Base-by-base conservation (phyloP, 1,140 invertebrate species). In the Subanguina moxae region DNA sequence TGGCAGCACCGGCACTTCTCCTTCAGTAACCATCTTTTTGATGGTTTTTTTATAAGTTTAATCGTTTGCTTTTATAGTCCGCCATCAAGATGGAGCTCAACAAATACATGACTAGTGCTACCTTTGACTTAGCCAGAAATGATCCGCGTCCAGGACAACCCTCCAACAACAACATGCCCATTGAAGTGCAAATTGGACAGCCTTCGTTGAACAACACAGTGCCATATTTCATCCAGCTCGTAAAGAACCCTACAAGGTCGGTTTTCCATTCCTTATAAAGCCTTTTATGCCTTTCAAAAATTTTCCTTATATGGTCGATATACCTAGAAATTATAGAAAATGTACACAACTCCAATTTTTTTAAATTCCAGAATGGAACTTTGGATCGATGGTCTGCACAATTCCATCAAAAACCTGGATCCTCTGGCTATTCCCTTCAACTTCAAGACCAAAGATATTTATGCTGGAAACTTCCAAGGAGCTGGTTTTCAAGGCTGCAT, bases 191-290 rank as follows among this genome's bases (percentile, higher is more conserved):
- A 3, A 43, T 77, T 1, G 30, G 57, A 13, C 61, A 75, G 42
- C 75, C 76, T 15, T 23, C 63, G 19, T 76, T 78, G 21, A 75
- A 78, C 42, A 63, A 75, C n/a, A 78, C 78, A 32, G 74, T 66
- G 13, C 65, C 70, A 7, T 78, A 78, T 71, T 70, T 65, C 48
- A 45, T 78, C n/a, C 64, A 78, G 28, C 73, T 78, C 62, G 62
- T 57, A 1, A 52, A 72, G 15, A 78, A 77, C 46, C 76, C 76
- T 0, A 74, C 75, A 27, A 57, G 72, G 71, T 73, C 9, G 21
- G 65, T 25, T 19, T 23, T n/a, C n/a, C n/a, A n/a, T n/a, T n/a
- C n/a, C n/a, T n/a, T n/a, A n/a, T n/a, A n/a, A n/a, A n/a, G n/a
- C n/a, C n/a, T n/a, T n/a, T n/a, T n/a, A n/a, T n/a, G n/a, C 30